Conservation (phyloP, 2,888 invertebrate species). For the Cotesia congregata region DNA sequence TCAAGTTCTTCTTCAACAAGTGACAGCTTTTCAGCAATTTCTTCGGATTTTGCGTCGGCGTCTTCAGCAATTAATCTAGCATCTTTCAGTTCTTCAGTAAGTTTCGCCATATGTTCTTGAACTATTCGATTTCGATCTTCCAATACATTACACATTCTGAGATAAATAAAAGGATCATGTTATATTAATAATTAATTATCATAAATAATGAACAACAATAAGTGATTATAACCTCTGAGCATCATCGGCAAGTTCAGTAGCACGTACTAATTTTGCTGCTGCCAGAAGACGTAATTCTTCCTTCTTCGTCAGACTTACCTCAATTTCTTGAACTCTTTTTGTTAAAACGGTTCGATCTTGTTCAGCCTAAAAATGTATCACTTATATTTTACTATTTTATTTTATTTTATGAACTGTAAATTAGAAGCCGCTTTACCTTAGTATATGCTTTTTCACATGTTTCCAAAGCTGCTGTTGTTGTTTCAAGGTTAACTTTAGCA, state of each 20-base stretch:
- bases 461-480: constrained; percentile 93
- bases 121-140: constrained; percentile 78
- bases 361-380: constrained; percentile 71
- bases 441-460: constrained; percentile 92
- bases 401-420: not conserved
- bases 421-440: constrained; percentile 73
- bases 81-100: constrained; percentile 79
- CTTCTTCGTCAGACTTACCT: constrained; percentile 78
- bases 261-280: constrained; percentile 77
- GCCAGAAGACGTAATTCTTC: constrained; percentile 77
- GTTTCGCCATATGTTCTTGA: constrained; percentile 77
- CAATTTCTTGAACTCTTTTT: constrained; percentile 78
- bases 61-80: constrained; percentile 80
- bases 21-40: constrained; percentile 78
- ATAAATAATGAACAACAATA: too few species aligned
- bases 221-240: constrained; percentile 74
- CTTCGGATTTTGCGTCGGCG: constrained; percentile 80
- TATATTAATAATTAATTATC: too few species aligned
- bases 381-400: constrained; percentile 2
- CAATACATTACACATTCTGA: constrained; percentile 76
- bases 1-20: constrained; percentile 80
- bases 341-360: constrained; percentile 77
- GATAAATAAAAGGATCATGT: constrained; percentile 8
- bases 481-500: constrained; percentile 89
- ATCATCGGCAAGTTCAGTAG: constrained; percentile 80